Percentiles rank a stretch among this genome's conserved stretches.
Evolutionary conservation across 2,888 invertebrate species (phyloP).

Genomic region (Phortica okadai): DNA sequence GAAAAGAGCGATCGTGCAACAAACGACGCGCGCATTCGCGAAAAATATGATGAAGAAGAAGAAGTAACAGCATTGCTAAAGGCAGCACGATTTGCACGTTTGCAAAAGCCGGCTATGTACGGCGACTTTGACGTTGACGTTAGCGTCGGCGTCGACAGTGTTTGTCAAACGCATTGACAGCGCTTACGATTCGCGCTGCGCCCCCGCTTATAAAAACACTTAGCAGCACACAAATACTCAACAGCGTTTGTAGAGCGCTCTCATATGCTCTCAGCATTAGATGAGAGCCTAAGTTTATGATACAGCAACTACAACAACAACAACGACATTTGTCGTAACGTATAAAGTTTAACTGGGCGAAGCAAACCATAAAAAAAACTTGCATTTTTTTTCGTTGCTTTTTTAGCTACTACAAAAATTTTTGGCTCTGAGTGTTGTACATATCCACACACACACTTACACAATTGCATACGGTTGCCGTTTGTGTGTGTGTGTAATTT

Average conservation of each 20-base stretch:
- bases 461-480: conserved; percentile 24
- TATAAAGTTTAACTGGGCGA: conserved; percentile 64
- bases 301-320: conserved; percentile 55
- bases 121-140: conserved; percentile 17
- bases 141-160: neutral
- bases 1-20: neutral
- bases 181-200: conserved; percentile 45
- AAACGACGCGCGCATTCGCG: conserved; percentile 15
- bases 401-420: conserved; percentile 49
- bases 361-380: conserved; percentile 57
- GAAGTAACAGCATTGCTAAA: conserved; percentile 27
- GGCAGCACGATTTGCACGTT: conserved; percentile 41
- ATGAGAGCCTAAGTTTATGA: conserved; percentile 58
- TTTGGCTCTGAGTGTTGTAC: conserved; percentile 44
- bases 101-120: conserved; percentile 47
- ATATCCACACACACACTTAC: neutral
- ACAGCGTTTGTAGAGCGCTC: conserved; percentile 26
- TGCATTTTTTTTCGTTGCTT: conserved; percentile 65
- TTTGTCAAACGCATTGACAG: conserved; percentile 28
- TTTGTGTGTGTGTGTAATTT: conserved; percentile 43
- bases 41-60: neutral
- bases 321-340: conserved; percentile 36
- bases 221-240: conserved; percentile 7
- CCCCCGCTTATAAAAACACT: conserved; percentile 43
- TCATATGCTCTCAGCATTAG: conserved; percentile 56